Evolutionary conservation across 1,140 invertebrate species (phyloP).

Genomic region (Andrena cerasifolii): DNA sequence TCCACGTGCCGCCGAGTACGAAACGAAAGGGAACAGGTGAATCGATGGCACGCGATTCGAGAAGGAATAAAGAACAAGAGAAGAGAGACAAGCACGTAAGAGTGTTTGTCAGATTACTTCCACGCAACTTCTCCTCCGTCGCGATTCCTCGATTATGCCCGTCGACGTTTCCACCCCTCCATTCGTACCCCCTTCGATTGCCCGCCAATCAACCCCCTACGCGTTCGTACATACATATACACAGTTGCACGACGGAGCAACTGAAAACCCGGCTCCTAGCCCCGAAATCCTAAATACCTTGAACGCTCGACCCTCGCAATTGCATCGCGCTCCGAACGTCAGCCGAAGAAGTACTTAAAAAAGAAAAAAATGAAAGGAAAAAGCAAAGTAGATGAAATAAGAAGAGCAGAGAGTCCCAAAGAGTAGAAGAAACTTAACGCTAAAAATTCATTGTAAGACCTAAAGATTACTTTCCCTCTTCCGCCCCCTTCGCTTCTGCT

Average conservation of each 20-base stretch:
- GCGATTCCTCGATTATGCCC: background rate
- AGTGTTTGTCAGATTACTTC: too few relatives aligned
- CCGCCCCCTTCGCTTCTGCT: constrained; percentile 49
- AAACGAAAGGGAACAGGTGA: background rate
- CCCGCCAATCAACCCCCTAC: background rate
- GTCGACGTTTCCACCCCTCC: background rate
- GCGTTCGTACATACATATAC: background rate
- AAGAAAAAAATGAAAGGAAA: background rate
- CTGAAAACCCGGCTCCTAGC: constrained; percentile 22
- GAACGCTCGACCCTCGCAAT: constrained; percentile 28
- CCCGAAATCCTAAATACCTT: constrained; percentile 40
- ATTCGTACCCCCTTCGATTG: constrained; percentile 2
- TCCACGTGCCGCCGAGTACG: constrained; percentile 4
- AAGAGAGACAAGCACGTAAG: background rate
- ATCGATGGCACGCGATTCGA: constrained; percentile 13
- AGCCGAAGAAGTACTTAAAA: constrained; percentile 12
- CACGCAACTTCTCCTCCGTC: background rate
- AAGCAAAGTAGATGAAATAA: background rate
- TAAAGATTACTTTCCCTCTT: constrained; percentile 43
- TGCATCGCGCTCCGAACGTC: constrained; percentile 1
- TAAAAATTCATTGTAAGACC: constrained; percentile 60
- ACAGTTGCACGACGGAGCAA: constrained; percentile 46
- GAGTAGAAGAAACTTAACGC: constrained; percentile 59
- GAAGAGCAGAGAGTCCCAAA: background rate
- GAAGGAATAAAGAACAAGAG: background rate